These are phyloP conservation scores for Xylocopa sonorina DNA, from an alignment of 1,140 invertebrate species.

Conservation along the genomic window DNA sequence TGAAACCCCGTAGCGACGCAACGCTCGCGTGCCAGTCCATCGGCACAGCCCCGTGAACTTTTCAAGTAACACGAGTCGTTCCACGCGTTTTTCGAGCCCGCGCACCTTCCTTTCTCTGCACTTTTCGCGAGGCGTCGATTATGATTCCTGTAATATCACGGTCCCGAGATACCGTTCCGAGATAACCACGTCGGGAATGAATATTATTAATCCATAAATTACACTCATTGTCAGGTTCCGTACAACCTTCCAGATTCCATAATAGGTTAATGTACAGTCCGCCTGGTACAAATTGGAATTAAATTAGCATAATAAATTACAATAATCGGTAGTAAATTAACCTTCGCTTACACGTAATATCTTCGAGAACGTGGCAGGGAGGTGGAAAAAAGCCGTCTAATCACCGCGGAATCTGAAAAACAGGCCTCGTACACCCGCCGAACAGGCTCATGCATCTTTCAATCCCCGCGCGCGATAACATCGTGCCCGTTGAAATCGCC, in stretches of 20 bases:
- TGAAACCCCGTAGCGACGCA: too few species aligned
- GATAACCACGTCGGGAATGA: too few species aligned
- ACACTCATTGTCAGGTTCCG: not conserved
- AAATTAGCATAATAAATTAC: constrained; percentile 4
- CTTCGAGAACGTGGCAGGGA: not conserved
- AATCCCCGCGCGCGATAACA: constrained; percentile 11
- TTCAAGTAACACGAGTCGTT: too few species aligned
- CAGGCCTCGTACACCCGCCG: not conserved
- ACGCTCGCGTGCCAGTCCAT: too few species aligned
- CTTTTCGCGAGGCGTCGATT: too few species aligned
- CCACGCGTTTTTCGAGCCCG: too few species aligned
- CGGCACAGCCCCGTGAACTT: too few species aligned
- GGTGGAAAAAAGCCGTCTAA: not conserved
- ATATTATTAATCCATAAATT: not conserved
- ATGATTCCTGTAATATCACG: not conserved
- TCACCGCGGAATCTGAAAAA: constrained; percentile 2
- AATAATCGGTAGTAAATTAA: not conserved
- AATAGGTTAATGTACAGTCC: too few species aligned
- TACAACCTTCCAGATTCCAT: not conserved
- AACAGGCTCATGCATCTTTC: constrained; percentile 23
- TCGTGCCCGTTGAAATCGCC: constrained; percentile 9
- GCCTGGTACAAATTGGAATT: not conserved
- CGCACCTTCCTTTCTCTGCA: too few species aligned
- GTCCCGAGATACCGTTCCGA: too few species aligned
- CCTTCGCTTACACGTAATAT: not conserved